Conservation (phyloP, 2,888 invertebrate genomes). For the Thereva nobilitata region DNA sequence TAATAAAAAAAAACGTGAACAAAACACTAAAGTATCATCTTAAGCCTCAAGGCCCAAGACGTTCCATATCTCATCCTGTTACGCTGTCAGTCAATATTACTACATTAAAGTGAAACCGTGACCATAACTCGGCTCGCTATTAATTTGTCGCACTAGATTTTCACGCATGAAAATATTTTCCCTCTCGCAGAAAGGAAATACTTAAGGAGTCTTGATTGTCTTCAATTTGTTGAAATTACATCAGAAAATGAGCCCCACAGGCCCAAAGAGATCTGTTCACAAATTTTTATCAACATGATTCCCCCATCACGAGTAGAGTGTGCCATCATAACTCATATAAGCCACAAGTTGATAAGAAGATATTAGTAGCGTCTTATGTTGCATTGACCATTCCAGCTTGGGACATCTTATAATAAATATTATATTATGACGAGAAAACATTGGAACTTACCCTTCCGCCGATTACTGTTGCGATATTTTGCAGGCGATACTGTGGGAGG, state of each 20-base stretch:
- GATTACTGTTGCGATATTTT: constrained; percentile 53
- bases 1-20: neutral
- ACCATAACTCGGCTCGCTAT: constrained; percentile 23
- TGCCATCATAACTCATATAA: too few relatives aligned
- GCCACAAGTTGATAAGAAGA: neutral
- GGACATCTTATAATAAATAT: constrained; percentile 19
- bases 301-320: too few relatives aligned
- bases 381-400: constrained; percentile 1
- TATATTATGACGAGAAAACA: constrained; percentile 11
- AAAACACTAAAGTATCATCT: constrained; percentile 7
- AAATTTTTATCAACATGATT: constrained; percentile 17
- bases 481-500: constrained; percentile 54
- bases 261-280: neutral
- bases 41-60: neutral
- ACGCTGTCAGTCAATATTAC: constrained; percentile 13
- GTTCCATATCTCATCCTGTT: constrained; percentile 23
- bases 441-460: constrained; percentile 51
- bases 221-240: constrained; percentile 41
- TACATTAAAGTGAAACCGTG: constrained; percentile 10
- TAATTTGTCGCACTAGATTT: constrained; percentile 41
- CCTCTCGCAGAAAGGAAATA: constrained; percentile 39
- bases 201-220: constrained; percentile 42
- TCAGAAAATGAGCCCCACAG: constrained; percentile 23
- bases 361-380: neutral
- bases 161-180: constrained; percentile 38